Evolutionary conservation across 2,113 vertebrate genomes (phyloP), one percentile per base, ranked within the genome.

Genomic region (Genyomyrus donnyi): DNA sequence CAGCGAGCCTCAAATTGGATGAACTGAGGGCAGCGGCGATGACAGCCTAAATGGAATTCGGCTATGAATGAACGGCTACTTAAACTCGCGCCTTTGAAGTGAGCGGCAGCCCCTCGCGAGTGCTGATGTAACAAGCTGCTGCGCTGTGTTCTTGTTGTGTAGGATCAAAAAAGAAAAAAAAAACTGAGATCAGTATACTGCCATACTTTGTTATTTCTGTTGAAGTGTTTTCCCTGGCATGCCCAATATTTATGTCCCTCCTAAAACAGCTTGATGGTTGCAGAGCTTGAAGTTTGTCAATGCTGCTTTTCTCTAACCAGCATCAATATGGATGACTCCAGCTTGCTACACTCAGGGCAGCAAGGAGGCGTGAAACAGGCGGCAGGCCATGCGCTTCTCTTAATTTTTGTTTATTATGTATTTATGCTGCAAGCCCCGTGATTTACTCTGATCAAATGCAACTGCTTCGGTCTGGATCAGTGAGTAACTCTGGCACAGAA

Each of bases 371-470:
- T 92, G 92, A 93, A 94, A 92, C 91, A 90, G 92, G 91, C 42
- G 48, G 92, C 93, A 90, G 91, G 90, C 87, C 62, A 91, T 93
- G 91, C 24, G 91, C 92, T 91, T 93, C 90, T 89, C 91, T 93
- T 95, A 93, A 93, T 94, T 95, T 94, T 93, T 93, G 92, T 94
- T 95, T 95, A 95, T 95, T 94, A 94, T 95, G 94, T 94, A 95
- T 96, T 95, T 94, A 95, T 94, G 93, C 94, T 95, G 92, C 91
- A 91, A 94, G 92, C 93, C 91, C 74, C 13, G 90, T 94, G 94
- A 95, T 95, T 93, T 92, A 91, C 94, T 93, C 92, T 94, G 93
- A 95, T 95, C 94, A 94, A 93, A 95, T 94, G 93, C 93, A 95
- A 93, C 93, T 93, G 92, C 94, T 95, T 94, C 91, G 89, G 92